These are phyloP conservation scores for Andrena bicolor DNA, from an alignment of 2,888 invertebrate species.

Conservation along the genomic window DNA sequence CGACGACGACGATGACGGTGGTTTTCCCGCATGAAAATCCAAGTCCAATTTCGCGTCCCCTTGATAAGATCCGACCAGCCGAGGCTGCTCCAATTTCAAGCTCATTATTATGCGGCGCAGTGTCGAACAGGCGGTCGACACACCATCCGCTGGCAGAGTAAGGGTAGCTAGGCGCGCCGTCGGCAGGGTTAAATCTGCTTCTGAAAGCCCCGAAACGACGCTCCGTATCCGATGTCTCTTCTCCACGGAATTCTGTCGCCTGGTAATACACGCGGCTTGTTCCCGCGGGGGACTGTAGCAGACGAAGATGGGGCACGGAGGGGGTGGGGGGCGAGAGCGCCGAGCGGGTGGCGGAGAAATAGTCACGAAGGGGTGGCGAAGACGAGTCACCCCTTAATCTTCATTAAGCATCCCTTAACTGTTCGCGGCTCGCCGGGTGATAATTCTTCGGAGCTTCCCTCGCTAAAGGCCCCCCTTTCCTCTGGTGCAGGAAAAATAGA, in stretches of 20 bases:
- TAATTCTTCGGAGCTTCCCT: slow-evolving; percentile 56
- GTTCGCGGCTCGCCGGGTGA: slow-evolving; percentile 68
- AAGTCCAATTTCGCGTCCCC: slow-evolving; percentile 52
- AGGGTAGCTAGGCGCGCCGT: neutral
- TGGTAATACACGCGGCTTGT: slow-evolving; percentile 52
- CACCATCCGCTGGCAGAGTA: slow-evolving; percentile 9
- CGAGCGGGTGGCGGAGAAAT: slow-evolving; percentile 5
- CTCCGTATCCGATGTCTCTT: slow-evolving; percentile 55
- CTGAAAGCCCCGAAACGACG: slow-evolving; percentile 62
- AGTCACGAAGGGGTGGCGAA: slow-evolving; percentile 34
- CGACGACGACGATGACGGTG: neutral
- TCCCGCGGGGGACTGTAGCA: slow-evolving; percentile 32
- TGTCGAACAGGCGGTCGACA: slow-evolving; percentile 18
- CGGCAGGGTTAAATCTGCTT: slow-evolving; percentile 61
- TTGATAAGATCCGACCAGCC: slow-evolving; percentile 50
- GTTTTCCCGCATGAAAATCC: slow-evolving; percentile 46
- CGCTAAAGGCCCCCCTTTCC: slow-evolving; percentile 44
- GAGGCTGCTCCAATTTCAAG: slow-evolving; percentile 62
- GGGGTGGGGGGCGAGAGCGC: neutral
- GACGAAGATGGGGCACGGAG: slow-evolving; percentile 16
- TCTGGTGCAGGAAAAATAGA: slow-evolving; percentile 17
- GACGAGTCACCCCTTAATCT: slow-evolving; percentile 75
- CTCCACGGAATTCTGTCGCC: slow-evolving; percentile 27
- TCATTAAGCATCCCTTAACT: slow-evolving; percentile 76
- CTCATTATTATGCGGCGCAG: slow-evolving; percentile 62